These are phyloP conservation scores for Tipula lateralis DNA, from an alignment of 2,888 invertebrate genomes.

Conservation along the genomic window DNA sequence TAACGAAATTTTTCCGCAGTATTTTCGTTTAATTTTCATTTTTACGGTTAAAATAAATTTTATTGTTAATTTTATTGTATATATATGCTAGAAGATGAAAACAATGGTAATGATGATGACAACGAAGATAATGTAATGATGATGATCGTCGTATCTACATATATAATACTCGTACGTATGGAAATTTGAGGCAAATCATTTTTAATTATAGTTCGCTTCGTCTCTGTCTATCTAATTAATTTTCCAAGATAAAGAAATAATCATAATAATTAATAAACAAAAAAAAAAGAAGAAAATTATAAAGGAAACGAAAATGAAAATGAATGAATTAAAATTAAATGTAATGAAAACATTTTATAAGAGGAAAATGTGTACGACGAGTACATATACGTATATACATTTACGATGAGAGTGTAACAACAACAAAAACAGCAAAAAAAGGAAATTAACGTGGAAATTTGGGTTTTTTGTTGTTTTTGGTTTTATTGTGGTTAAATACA, in stretches of 20 bases:
- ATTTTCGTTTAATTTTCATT: neutral
- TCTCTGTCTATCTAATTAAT: neutral
- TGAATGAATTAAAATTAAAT: neutral
- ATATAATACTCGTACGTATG: neutral
- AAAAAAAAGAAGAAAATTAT: neutral
- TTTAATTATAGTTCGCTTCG: neutral
- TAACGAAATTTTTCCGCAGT: neutral
- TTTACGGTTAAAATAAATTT: neutral
- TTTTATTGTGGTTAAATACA: neutral
- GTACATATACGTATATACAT: no score
- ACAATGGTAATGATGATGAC: neutral
- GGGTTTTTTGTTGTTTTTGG: neutral
- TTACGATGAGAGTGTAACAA: neutral
- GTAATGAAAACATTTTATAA: slow-evolving; percentile 3
- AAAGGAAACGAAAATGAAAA: neutral
- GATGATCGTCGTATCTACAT: neutral
- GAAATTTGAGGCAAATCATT: neutral
- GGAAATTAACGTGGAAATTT: neutral
- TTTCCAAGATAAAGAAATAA: neutral
- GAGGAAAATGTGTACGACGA: neutral
- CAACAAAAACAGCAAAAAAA: neutral
- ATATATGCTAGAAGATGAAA: neutral
- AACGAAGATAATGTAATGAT: neutral
- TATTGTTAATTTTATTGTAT: neutral
- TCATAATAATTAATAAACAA: neutral